Conservation (phyloP, 2,113 vertebrate genomes). For the Dryoscopus gambensis region DNA sequence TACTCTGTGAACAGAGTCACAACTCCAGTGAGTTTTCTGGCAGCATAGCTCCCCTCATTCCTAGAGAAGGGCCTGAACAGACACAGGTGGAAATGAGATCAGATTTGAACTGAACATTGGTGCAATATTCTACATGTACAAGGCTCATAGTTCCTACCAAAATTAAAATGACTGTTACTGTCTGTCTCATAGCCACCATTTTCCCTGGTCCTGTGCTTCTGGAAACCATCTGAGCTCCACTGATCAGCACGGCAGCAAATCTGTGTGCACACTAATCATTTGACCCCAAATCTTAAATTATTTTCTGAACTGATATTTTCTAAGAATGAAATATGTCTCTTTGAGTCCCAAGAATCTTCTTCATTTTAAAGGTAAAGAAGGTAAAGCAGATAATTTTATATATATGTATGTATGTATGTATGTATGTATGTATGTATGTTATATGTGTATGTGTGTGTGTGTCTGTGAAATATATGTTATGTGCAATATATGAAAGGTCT, state of each 20-base stretch:
- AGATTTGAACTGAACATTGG: neutral
- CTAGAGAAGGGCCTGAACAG: neutral
- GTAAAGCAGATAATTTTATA: neutral
- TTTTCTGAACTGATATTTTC: neutral
- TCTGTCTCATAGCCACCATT: neutral
- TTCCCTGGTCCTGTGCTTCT: neutral
- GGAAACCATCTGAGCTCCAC: neutral
- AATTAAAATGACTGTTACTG: neutral
- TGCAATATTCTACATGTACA: neutral
- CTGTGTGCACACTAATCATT: neutral
- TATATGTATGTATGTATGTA: neutral
- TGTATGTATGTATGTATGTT: neutral
- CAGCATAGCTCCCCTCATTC: neutral
- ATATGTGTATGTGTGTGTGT: neutral
- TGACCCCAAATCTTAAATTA: neutral
- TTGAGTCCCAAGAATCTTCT: neutral
- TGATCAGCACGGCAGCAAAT: neutral
- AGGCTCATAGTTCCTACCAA: neutral
- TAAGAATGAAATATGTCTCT: neutral
- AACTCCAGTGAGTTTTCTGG: neutral
- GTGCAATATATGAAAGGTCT: neutral
- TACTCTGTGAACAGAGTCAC: neutral
- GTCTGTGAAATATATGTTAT: neutral
- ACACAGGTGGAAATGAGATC: neutral
- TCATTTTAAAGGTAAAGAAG: neutral